Evolutionary conservation across 1,140 invertebrate species (phyloP).

Genomic region (Papilio glaucus): DNA sequence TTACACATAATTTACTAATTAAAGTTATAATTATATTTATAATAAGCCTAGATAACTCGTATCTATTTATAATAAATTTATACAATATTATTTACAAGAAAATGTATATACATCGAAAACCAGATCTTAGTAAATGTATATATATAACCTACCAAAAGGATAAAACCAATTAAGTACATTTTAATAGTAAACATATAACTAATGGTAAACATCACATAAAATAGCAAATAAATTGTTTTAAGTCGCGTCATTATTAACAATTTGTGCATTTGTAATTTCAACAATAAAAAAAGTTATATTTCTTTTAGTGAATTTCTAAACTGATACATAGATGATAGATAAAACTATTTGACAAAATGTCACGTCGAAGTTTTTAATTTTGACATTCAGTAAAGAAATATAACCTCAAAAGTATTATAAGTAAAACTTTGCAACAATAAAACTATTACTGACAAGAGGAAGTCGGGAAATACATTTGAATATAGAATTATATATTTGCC

Average conservation of each 20-base stretch:
- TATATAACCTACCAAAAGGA: slow-evolving; percentile 48
- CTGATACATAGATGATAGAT: no score
- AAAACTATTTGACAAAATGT: no score
- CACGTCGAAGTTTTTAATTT: not conserved
- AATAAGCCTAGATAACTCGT: slow-evolving; percentile 51
- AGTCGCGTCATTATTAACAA: slow-evolving; percentile 21
- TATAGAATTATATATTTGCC: not conserved
- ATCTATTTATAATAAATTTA: slow-evolving; percentile 55
- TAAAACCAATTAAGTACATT: slow-evolving; percentile 52
- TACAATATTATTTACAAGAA: slow-evolving; percentile 67
- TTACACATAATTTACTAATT: slow-evolving; percentile 36
- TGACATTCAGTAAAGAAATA: not conserved
- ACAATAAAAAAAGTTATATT: not conserved
- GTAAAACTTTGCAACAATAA: not conserved
- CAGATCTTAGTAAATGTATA: slow-evolving; percentile 57
- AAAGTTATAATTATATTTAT: slow-evolving; percentile 44
- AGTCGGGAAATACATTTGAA: not conserved
- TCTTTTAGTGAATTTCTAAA: not conserved
- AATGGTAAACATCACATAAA: slow-evolving; percentile 74
- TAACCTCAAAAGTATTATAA: not conserved
- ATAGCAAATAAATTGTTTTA: slow-evolving; percentile 41
- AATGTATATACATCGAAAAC: slow-evolving; percentile 61
- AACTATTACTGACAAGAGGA: slow-evolving; percentile 12
- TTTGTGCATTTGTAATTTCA: slow-evolving; percentile 34
- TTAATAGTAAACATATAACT: slow-evolving; percentile 54